Base-by-base conservation (phyloP, 1,140 invertebrate species). In the Drosophila erecta region DNA sequence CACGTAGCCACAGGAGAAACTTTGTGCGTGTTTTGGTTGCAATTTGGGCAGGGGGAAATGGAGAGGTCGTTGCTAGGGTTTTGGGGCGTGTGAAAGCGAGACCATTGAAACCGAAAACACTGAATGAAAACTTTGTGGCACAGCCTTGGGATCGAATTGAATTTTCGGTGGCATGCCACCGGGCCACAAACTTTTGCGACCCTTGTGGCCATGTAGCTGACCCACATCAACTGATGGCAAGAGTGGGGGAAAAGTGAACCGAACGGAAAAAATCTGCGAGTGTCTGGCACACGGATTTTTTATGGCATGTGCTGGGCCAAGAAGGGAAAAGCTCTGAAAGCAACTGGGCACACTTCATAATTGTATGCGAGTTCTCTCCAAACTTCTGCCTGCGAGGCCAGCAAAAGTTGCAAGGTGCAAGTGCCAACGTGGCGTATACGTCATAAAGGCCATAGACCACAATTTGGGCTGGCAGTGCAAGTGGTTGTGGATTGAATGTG, bases 31-130 rank as follows among this genome's bases (percentile, higher is more conserved):
- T 67, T 81, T 59, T 51, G 60, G 69, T 61, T 72, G 53, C 22
- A 22, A 38, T 71, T 56, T 56, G n/a, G 35, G 41, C 4, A 24
- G 15, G 40, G 20, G 60, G 30, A n/a, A 37, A 35, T 56, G 55
- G 57, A 20, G 4, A 44, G 17, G 41, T 10, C 46, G 57, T 33
- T 24, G 53, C 24, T 10, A n/a, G 47, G 55, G 43, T 56, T 85
- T 50, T 58, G 69, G 57, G 62, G 71, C 84, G 84, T 87, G 83
- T 76, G 83, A 87, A 89, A 87, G 83, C 79, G 83, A 86, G 83
- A 83, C 84, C 66, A 83, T 72, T 87, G 66, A 86, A 86, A 86
- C 77, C 75, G 84, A 87, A 87, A 87, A 79, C 84, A 64, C 71
- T 67, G 76, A 76, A 79, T 87, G 83, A 79, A 87, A 79, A 89